phyloP scores from a whole-genome alignment of 2,113 vertebrate genomes.

The Aviceda subcristata region DNA sequence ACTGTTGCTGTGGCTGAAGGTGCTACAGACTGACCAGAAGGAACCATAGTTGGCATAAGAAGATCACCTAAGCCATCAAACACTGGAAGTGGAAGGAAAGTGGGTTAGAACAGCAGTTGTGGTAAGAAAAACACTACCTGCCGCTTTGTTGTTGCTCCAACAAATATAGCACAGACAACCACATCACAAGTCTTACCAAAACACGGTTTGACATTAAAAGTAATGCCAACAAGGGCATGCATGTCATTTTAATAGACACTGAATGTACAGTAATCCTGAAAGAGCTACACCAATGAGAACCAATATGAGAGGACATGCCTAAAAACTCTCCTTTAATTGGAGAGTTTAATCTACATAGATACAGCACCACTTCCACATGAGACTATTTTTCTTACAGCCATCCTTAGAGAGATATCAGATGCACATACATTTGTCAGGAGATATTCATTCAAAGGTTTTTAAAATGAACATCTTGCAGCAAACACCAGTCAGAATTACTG shows the following conservation, averaged over 20 bases:
- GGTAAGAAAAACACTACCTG: background rate
- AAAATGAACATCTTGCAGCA: conserved; percentile 47
- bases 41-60: conserved; percentile 93
- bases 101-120: background rate
- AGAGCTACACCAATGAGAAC: background rate
- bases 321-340: background rate
- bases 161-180: background rate
- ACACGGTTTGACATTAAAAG: conserved; percentile 22
- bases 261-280: background rate
- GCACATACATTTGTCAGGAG: background rate
- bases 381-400: background rate
- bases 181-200: background rate
- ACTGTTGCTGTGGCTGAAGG: conserved; percentile 63
- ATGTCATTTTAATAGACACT: background rate
- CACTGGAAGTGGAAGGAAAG: conserved; percentile 76
- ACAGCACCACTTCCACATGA: conserved; percentile 7
- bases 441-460: conserved; percentile 42
- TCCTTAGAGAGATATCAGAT: background rate
- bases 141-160: background rate
- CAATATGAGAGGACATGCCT: conserved; percentile 15
- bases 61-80: conserved; percentile 96
- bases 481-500: conserved; percentile 10
- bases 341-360: background rate
- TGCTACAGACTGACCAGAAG: conserved; percentile 83
- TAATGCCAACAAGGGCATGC: conserved; percentile 62